Conservation (phyloP, 2,888 invertebrate genomes). For the Fragum whitleyi region DNA sequence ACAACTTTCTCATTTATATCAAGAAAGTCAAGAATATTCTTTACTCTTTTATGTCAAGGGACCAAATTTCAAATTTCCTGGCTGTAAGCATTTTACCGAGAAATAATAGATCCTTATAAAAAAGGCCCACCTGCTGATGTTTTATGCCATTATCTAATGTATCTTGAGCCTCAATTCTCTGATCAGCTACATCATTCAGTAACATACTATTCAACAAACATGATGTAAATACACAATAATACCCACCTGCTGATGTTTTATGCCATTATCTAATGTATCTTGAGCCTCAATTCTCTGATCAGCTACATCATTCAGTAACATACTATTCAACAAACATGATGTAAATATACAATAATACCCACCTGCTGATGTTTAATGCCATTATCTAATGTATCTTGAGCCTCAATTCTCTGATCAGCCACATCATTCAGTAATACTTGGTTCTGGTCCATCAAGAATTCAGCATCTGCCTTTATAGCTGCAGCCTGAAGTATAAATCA, state of each 20-base stretch:
- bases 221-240: constrained; percentile 88
- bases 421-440: constrained; percentile 86
- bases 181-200: constrained; percentile 87
- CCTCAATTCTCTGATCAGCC: constrained; percentile 87
- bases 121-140: constrained; percentile 88
- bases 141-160: constrained; percentile 87
- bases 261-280: constrained; percentile 87
- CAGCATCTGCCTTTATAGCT: constrained; percentile 88
- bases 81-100: no score
- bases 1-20: no score
- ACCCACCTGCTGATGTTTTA: constrained; percentile 88
- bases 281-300: constrained; percentile 87
- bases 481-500: constrained; percentile 81
- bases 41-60: no score
- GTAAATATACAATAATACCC: constrained; percentile 87
- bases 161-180: constrained; percentile 86
- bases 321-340: no score
- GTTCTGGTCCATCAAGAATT: constrained; percentile 89
- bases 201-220: no score
- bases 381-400: constrained; percentile 86
- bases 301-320: constrained; percentile 87
- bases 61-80: no score
- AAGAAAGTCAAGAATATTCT: no score
- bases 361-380: constrained; percentile 89
- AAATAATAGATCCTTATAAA: no score